phyloP scores from a whole-genome alignment of 2,888 invertebrate genomes.

The Cyclophora punctaria region DNA sequence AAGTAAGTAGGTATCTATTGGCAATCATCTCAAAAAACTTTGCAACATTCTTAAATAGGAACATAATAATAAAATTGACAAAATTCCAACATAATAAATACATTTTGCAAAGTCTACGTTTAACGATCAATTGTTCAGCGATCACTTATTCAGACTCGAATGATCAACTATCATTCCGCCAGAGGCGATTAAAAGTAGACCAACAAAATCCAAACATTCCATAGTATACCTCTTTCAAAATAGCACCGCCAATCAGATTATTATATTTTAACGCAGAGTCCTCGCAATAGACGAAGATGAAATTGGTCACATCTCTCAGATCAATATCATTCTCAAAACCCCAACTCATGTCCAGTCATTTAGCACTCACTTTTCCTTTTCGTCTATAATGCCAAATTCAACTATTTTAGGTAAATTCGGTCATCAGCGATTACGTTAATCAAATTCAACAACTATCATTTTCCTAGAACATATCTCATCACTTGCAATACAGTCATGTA shows the following conservation, averaged over 20 bases:
- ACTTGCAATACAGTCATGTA: too few species aligned
- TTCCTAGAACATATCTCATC: too few species aligned
- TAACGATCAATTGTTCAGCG: slow-evolving; percentile 25
- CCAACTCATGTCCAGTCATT: too few species aligned
- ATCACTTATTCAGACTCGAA: background rate
- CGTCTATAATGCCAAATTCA: too few species aligned
- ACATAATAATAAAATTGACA: slow-evolving; percentile 58
- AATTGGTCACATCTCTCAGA: slow-evolving; percentile 34
- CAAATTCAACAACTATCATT: too few species aligned
- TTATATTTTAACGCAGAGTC: slow-evolving; percentile 28
- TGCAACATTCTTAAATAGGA: slow-evolving; percentile 42
- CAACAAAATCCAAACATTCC: slow-evolving; percentile 36
- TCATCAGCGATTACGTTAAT: too few species aligned
- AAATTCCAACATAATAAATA: slow-evolving; percentile 52
- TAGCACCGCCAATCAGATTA: slow-evolving; percentile 67
- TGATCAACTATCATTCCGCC: background rate
- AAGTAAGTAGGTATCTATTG: background rate
- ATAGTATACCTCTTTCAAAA: slow-evolving; percentile 59
- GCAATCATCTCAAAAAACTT: slow-evolving; percentile 17
- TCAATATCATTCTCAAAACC: too few species aligned
- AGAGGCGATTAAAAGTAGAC: slow-evolving; percentile 32
- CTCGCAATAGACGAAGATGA: slow-evolving; percentile 33
- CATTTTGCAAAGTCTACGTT: slow-evolving; percentile 29
- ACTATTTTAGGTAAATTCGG: too few species aligned
- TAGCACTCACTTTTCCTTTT: too few species aligned